Base-by-base conservation (phyloP, 2,113 vertebrate species). In the Syrrhaptes paradoxus region DNA sequence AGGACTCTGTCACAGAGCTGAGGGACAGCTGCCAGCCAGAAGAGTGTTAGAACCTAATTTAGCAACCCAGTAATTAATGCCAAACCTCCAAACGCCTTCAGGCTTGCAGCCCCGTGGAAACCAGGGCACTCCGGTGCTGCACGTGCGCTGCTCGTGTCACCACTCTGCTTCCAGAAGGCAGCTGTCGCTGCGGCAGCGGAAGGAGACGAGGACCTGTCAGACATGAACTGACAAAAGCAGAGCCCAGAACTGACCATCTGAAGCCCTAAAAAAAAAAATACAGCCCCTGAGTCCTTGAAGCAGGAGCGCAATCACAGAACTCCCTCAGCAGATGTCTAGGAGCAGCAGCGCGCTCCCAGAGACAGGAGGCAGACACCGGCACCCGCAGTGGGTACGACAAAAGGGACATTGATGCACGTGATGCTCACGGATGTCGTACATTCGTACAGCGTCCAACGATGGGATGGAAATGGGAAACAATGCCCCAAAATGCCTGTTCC, bases 321-420 rank as follows among this genome's bases (percentile, higher is more conserved):
- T 22, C 28, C 41, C 15, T 26, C 38, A 4, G 5, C 1, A 14
- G 31, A 5, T 36, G 24, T 26, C 52, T 48, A 1, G 2, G 16
- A 59, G 73, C 58, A 65, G 68, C 77, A 68, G n/a, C 25, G 34
- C 2, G 0, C 14, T 61, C 13, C 26, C 52, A 8, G 12, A 3
- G 4, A 8, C 0, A 3, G 8, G 17, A 25, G 17, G 34, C 25
- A 48, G 26, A 10, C 55, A 22, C 59, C 57, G 36, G 51, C 51
- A 36, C 19, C 36, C 25, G 11, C 63, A 24, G 73, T 4, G 1
- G 6, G 1, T 29, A 24, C 49, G 31, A 31, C 41, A 73, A 22
- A 73, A 68, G 45, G n/a, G 72, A 55, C 28, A n/a, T 1, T 7
- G 28, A 29, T 45, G 14, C 38, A 20, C 2, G 3, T 0, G 1